phyloP scores from a whole-genome alignment of 1,140 invertebrate species.

The Drosophila parvula region DNA sequence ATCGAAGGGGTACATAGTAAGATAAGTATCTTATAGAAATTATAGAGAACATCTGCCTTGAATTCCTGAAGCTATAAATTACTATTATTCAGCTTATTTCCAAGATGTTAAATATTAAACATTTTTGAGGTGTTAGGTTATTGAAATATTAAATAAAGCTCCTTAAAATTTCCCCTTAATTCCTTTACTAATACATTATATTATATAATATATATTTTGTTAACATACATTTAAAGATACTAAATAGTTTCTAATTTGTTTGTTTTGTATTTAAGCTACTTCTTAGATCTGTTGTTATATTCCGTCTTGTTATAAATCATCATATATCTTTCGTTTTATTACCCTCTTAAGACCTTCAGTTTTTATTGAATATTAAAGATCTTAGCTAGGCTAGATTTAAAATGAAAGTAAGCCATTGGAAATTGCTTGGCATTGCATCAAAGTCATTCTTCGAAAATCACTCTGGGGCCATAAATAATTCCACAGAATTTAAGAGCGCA shows the following conservation, averaged over 20 bases:
- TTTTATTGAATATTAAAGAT: not conserved
- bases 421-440: slow-evolving; percentile 1
- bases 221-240: too few relatives aligned
- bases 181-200: too few relatives aligned
- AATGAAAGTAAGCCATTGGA: not conserved
- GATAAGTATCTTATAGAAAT: not conserved
- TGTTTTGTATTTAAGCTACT: not conserved
- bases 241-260: too few relatives aligned
- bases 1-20: not conserved
- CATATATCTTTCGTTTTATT: too few relatives aligned
- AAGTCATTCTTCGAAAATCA: slow-evolving; percentile 11
- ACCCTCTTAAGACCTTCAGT: not conserved
- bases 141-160: too few relatives aligned
- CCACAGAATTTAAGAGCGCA: slow-evolving; percentile 20
- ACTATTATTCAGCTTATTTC: too few relatives aligned
- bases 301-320: too few relatives aligned
- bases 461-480: slow-evolving; percentile 31
- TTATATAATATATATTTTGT: too few relatives aligned
- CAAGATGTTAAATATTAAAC: too few relatives aligned
- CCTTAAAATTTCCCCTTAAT: too few relatives aligned
- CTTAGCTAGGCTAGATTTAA: not conserved
- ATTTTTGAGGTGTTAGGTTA: too few relatives aligned
- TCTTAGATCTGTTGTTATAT: too few relatives aligned
- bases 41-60: not conserved
- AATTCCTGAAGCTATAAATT: not conserved